These are phyloP conservation scores for Panagrolaimus sp. DNA, from an alignment of 1,140 invertebrate species.

Conservation along the genomic window DNA sequence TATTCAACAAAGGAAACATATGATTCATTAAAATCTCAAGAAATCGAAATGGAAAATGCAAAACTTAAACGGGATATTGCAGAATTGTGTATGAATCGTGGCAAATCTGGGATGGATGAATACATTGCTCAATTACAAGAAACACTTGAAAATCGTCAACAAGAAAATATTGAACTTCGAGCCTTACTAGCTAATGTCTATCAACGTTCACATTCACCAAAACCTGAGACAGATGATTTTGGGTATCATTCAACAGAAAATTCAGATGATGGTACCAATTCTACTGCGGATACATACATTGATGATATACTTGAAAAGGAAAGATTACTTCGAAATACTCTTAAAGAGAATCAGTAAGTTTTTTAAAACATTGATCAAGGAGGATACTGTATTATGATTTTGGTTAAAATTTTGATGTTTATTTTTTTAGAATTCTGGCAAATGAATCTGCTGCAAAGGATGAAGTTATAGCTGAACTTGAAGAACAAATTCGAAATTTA, in stretches of 20 bases:
- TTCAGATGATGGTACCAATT: constrained; percentile 1
- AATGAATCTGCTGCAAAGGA: not conserved
- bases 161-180: constrained; percentile 17
- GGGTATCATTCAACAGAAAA: constrained; percentile 2
- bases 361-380: not conserved
- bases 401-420: no score
- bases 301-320: constrained; percentile 1
- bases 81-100: not conserved
- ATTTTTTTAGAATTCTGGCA: not conserved
- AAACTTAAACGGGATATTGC: not conserved
- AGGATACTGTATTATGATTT: no score
- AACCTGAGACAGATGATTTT: not conserved
- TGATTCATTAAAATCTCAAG: not conserved
- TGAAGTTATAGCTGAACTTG: not conserved
- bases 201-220: constrained; percentile 3
- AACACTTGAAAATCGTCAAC: constrained; percentile 14
- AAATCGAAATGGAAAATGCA: not conserved
- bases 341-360: not conserved
- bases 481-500: not conserved
- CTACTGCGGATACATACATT: not conserved
- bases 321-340: not conserved
- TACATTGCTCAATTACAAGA: constrained; percentile 14
- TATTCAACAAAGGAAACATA: no score
- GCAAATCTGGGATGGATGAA: not conserved
- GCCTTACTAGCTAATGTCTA: not conserved